Conservation (phyloP, 2,888 invertebrate genomes). For the Caprella mutica region DNA sequence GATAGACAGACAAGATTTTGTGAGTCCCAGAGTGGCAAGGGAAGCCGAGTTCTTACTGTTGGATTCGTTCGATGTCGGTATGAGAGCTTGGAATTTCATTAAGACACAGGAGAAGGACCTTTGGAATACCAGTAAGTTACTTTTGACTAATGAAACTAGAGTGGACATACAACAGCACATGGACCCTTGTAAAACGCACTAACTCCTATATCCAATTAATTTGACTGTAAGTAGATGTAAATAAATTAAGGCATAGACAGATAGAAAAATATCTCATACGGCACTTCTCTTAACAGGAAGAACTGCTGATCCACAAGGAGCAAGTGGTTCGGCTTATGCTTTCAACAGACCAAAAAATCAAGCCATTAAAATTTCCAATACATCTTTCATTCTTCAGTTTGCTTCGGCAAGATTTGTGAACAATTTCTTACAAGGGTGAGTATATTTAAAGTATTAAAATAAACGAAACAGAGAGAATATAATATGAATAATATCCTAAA, state of each 20-base stretch:
- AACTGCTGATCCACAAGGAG: constrained; percentile 41
- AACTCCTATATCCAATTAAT: too few species aligned
- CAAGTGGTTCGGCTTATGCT: constrained; percentile 43
- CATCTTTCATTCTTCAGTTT: constrained; percentile 44
- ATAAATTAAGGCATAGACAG: too few species aligned
- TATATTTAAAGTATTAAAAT: too few species aligned
- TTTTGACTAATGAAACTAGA: too few species aligned
- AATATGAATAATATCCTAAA: too few species aligned
- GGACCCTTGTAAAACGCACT: not conserved
- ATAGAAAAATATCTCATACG: too few species aligned
- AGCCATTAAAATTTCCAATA: constrained; percentile 44
- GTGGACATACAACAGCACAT: not conserved
- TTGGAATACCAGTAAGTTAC: constrained; percentile 31
- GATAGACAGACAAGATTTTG: constrained; percentile 19
- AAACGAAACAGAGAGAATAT: too few species aligned
- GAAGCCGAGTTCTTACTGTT: constrained; percentile 33
- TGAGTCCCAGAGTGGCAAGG: constrained; percentile 22
- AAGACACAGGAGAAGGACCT: constrained; percentile 28
- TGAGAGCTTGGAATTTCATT: constrained; percentile 32
- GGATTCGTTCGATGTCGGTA: constrained; percentile 34
- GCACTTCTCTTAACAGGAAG: constrained; percentile 30
- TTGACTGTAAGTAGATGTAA: too few species aligned
- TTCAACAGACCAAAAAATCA: constrained; percentile 45
- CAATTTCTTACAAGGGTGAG: constrained; percentile 41
- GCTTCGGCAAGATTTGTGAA: constrained; percentile 43